A percentile compares a stretch with the other conserved stretches of the same genome.
These are phyloP conservation scores for Tetrapedia diversipes DNA, from an alignment of 2,888 invertebrate genomes.

Conservation along the genomic window DNA sequence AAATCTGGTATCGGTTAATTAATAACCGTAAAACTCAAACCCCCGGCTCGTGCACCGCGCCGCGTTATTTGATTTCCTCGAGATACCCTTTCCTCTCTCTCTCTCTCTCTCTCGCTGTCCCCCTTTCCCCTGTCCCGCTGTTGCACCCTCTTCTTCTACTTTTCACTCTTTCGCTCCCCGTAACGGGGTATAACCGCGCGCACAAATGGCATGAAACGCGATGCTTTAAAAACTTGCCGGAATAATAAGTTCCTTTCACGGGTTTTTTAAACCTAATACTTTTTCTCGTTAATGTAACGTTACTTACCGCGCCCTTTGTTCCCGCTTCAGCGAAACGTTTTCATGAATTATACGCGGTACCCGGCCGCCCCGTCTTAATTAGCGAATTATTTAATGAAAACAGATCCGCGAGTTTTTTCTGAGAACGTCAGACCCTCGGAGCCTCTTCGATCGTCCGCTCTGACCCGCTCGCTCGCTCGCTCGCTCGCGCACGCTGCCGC, in stretches of 20 bases:
- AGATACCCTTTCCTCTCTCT: conserved; percentile 56
- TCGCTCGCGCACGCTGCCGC: too few species aligned
- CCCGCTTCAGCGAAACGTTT: conserved; percentile 39
- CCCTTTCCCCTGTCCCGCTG: not conserved
- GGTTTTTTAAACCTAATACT: conserved; percentile 60
- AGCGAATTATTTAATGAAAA: conserved; percentile 58
- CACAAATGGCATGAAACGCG: conserved; percentile 67
- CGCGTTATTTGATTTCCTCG: conserved; percentile 71
- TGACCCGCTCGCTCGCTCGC: too few species aligned
- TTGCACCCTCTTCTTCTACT: not conserved
- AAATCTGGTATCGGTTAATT: conserved; percentile 78
- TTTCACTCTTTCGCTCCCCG: conserved; percentile 1
- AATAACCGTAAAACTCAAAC: conserved; percentile 77
- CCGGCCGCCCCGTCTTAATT: conserved; percentile 44
- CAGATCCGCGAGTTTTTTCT: conserved; percentile 42
- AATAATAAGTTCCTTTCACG: conserved; percentile 63
- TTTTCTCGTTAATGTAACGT: conserved; percentile 58
- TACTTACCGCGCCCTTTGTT: conserved; percentile 54
- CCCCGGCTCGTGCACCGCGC: conserved; percentile 56
- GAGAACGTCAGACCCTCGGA: conserved; percentile 9
- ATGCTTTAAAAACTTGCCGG: conserved; percentile 65
- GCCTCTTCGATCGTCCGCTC: conserved; percentile 28
- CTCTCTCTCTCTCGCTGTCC: not conserved
- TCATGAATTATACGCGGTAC: conserved; percentile 47
- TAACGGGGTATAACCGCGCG: conserved; percentile 33